phyloP scores from a whole-genome alignment of 2,888 invertebrate species.

The Orthosia cruda region DNA sequence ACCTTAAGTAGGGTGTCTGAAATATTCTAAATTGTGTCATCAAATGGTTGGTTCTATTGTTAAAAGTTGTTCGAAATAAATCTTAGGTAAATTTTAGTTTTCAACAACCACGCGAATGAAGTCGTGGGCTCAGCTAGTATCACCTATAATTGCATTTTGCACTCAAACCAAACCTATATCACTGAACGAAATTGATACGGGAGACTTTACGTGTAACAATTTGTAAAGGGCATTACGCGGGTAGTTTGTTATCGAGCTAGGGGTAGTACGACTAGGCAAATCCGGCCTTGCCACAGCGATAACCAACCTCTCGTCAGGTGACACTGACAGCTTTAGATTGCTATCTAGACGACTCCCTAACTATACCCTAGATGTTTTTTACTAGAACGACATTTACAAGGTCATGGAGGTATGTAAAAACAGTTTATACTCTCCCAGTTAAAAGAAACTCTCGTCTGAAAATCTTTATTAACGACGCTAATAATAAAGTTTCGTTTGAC shows the following conservation, averaged over 20 bases:
- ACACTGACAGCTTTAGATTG: constrained; percentile 56
- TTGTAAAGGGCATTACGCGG: constrained; percentile 24
- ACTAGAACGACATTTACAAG: constrained; percentile 15
- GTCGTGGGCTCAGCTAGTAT: too few relatives aligned
- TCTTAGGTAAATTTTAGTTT: too few relatives aligned
- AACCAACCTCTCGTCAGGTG: constrained; percentile 57
- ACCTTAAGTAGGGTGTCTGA: too few relatives aligned
- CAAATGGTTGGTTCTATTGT: too few relatives aligned
- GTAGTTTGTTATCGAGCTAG: constrained; percentile 36
- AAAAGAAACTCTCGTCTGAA: neutral
- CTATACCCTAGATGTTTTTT: constrained; percentile 26
- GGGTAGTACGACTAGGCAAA: constrained; percentile 3
- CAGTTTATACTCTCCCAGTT: neutral
- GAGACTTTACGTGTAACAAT: constrained; percentile 11
- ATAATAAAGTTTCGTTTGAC: constrained; percentile 41
- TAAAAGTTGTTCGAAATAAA: too few relatives aligned
- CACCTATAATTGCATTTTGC: neutral
- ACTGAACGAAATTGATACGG: constrained; percentile 4
- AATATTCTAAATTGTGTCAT: too few relatives aligned
- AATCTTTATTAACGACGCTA: constrained; percentile 22
- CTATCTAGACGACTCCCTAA: constrained; percentile 40
- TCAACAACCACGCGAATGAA: too few relatives aligned
- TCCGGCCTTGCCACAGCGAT: constrained; percentile 34
- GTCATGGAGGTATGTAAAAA: constrained; percentile 7
- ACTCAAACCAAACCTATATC: neutral